phyloP scores from a whole-genome alignment of 2,888 invertebrate genomes.

The Hybos culiciformis region DNA sequence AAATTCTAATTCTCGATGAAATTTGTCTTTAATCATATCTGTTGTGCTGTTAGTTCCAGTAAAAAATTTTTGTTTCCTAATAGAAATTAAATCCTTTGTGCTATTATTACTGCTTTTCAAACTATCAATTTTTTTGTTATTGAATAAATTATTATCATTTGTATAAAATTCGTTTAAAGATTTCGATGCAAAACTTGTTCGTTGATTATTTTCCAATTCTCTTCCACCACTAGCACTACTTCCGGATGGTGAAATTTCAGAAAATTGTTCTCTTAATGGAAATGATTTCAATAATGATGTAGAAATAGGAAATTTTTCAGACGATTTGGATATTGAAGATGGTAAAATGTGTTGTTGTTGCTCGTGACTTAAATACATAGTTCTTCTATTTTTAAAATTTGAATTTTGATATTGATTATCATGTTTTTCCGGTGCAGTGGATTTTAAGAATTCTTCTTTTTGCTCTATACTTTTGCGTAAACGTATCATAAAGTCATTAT shows the following conservation, averaged over 20 bases:
- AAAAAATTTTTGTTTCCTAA: conserved; percentile 6
- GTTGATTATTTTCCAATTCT: not conserved
- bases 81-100: conserved; percentile 7
- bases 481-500: conserved; percentile 46
- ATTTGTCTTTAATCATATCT: conserved; percentile 22
- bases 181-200: not conserved
- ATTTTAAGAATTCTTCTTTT: conserved; percentile 75
- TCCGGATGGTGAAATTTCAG: conserved; percentile 13
- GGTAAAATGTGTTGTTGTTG: conserved; percentile 10
- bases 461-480: conserved; percentile 75
- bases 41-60: conserved; percentile 14
- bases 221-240: not conserved
- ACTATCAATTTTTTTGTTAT: not conserved
- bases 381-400: no score
- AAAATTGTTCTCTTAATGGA: conserved; percentile 9
- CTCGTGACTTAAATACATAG: conserved; percentile 2
- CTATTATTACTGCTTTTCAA: conserved; percentile 5
- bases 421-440: conserved; percentile 37
- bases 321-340: not conserved
- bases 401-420: conserved; percentile 13
- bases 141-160: not conserved
- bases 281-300: conserved; percentile 12
- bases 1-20: conserved; percentile 29
- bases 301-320: conserved; percentile 10
- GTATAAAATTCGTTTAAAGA: not conserved